A percentile compares a stretch with the other conserved stretches of the same genome.
These are phyloP conservation scores for Geotria australis DNA, from an alignment of 2,797 vertebrate species.

Conservation along the genomic window DNA sequence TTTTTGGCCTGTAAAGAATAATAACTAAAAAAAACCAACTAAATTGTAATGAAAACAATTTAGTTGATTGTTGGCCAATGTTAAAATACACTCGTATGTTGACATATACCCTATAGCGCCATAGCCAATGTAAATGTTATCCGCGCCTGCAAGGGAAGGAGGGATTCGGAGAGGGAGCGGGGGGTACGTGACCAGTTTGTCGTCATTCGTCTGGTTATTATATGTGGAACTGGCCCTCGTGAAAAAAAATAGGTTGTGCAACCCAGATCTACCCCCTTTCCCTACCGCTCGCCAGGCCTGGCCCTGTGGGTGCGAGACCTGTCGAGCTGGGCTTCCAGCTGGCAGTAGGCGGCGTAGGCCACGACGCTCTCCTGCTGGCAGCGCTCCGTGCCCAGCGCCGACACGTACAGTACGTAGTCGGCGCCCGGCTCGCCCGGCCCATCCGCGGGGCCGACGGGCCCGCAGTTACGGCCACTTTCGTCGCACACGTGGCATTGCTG, in stretches of 20 bases:
- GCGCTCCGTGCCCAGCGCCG: conserved; percentile 56
- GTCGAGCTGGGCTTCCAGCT: conserved; percentile 73
- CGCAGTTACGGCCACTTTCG: conserved; percentile 29
- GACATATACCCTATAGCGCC: no score
- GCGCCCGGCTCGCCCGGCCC: conserved; percentile 40
- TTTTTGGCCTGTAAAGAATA: neutral
- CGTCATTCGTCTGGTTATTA: no score
- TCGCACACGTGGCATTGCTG: conserved; percentile 68
- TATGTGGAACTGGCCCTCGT: no score
- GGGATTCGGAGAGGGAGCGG: no score
- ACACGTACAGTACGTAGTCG: conserved; percentile 70
- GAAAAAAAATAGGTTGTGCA: neutral
- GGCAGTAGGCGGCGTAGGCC: conserved; percentile 84
- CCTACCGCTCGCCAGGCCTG: no score
- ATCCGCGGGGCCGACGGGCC: conserved; percentile 22
- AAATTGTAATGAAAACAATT: neutral
- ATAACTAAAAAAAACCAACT: neutral
- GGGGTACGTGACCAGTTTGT: no score
- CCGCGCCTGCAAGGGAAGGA: no score
- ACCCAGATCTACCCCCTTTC: no score
- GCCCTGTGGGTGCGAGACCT: conserved; percentile 15
- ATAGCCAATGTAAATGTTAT: no score
- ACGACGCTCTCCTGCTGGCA: conserved; percentile 84
- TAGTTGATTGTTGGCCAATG: no score
- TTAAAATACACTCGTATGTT: no score